A percentile compares a stretch with the other conserved stretches of the same genome.
Evolutionary conservation across 2,113 vertebrate species (phyloP).

Genomic region (western clawed frog (Xenopus tropicalis)): DNA sequence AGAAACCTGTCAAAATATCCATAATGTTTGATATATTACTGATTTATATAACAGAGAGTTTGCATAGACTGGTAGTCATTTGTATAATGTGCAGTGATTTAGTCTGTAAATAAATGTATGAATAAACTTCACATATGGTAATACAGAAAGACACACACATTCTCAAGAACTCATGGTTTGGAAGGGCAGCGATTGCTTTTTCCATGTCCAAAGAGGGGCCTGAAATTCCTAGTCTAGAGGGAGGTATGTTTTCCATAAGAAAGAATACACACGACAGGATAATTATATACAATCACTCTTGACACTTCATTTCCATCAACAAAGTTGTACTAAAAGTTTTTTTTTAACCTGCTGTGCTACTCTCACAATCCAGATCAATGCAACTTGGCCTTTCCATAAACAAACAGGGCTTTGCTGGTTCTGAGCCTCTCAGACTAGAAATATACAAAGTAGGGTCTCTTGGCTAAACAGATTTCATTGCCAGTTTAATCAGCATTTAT

Average conservation of each 20-base stretch:
- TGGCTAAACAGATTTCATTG: too few species aligned
- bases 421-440: too few species aligned
- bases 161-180: background rate
- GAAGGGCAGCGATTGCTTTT: background rate
- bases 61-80: conserved; percentile 2
- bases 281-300: background rate
- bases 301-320: background rate
- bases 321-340: too few species aligned
- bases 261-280: background rate
- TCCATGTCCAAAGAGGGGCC: background rate
- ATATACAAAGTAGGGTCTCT: too few species aligned
- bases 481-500: too few species aligned
- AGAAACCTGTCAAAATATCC: conserved; percentile 7
- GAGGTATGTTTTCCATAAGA: background rate
- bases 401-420: too few species aligned
- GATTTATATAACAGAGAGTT: background rate
- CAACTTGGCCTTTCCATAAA: too few species aligned
- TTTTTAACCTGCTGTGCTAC: too few species aligned
- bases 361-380: background rate
- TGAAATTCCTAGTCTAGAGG: background rate
- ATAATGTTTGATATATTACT: conserved; percentile 11
- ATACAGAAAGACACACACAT: background rate
- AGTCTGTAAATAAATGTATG: conserved; percentile 11
- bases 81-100: background rate
- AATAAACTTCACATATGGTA: background rate